Evolutionary conservation across 2,113 vertebrate genomes (phyloP).

Genomic region (Pluvianellus socialis): DNA sequence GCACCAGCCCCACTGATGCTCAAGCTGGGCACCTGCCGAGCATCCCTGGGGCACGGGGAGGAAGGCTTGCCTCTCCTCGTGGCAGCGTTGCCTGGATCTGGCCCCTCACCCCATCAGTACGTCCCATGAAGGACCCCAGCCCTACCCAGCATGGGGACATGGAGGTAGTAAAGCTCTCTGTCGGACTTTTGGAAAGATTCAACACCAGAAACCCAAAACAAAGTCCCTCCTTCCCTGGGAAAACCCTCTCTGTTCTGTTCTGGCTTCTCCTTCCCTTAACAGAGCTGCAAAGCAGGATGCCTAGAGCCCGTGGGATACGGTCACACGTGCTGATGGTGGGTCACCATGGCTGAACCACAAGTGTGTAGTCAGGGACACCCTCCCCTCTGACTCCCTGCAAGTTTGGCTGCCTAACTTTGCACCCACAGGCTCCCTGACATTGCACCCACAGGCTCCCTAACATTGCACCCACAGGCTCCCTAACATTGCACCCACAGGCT

Average conservation of each 20-base stretch:
- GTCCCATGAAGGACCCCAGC: background rate
- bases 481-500: too few relatives aligned
- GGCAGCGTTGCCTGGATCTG: accelerated
- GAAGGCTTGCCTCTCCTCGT: accelerated
- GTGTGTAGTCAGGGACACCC: background rate
- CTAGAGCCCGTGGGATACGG: accelerated
- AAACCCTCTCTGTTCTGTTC: background rate
- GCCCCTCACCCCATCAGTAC: background rate
- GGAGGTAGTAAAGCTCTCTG: background rate
- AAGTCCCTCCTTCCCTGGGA: background rate
- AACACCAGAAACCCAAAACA: background rate
- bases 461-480: too few relatives aligned
- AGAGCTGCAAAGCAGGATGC: background rate
- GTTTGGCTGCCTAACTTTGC: background rate
- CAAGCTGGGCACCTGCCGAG: accelerated
- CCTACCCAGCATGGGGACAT: background rate
- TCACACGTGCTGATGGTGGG: accelerated
- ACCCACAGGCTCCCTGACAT: background rate
- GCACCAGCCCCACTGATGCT: background rate
- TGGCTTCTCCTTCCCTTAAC: background rate
- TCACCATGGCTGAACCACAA: background rate
- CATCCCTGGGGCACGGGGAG: accelerated
- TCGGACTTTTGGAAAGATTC: background rate
- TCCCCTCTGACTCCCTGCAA: background rate
- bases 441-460: background rate